Evolutionary conservation across 1,140 invertebrate genomes (phyloP).

Genomic region (Cheumatopsyche charites): DNA sequence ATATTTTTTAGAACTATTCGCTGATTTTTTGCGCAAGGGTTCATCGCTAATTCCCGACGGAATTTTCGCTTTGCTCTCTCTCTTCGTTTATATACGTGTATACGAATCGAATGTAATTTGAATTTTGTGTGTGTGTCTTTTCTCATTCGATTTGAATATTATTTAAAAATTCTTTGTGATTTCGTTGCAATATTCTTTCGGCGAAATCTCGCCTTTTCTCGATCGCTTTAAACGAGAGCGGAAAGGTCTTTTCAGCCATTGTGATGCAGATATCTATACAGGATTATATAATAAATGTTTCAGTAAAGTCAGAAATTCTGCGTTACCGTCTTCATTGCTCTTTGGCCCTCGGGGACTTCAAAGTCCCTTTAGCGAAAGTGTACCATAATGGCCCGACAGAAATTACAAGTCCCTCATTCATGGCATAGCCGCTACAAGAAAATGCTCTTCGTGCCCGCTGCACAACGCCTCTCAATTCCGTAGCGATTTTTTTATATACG

Average conservation of each 20-base stretch:
- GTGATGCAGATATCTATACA: no score
- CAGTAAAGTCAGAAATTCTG: background rate
- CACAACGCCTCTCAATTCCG: background rate
- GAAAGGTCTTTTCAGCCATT: no score
- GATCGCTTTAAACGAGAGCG: no score
- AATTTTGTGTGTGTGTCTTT: background rate
- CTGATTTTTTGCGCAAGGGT: background rate
- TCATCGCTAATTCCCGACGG: background rate
- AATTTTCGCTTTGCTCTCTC: background rate
- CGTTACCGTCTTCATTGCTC: background rate
- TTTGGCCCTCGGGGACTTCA: background rate
- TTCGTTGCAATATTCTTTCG: no score
- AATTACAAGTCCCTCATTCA: constrained; percentile 7
- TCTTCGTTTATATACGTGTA: no score
- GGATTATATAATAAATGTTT: no score
- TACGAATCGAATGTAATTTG: no score
- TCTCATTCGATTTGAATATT: background rate
- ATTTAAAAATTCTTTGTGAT: background rate
- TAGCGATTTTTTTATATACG: background rate
- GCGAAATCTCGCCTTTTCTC: no score
- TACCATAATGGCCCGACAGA: constrained; percentile 1
- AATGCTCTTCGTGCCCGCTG: background rate
- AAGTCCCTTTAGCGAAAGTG: constrained; percentile 12
- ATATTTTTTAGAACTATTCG: background rate
- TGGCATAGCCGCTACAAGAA: background rate